These are phyloP conservation scores for Nebria salina DNA, from an alignment of 2,888 invertebrate species.

Conservation along the genomic window DNA sequence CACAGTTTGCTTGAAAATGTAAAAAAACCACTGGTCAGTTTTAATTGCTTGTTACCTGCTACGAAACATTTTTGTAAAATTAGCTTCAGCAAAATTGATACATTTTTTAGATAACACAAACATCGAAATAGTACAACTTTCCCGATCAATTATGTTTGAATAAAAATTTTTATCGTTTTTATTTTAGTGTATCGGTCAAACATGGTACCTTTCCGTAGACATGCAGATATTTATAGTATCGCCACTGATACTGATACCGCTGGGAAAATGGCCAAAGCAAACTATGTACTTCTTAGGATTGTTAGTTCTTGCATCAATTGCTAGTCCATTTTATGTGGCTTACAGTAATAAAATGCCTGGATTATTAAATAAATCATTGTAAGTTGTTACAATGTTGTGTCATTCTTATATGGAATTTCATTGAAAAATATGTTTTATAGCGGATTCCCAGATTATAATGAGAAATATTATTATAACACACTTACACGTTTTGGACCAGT, in stretches of 20 bases:
- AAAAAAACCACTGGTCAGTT: no score
- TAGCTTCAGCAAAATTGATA: no score
- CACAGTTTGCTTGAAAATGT: no score
- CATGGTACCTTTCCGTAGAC: conserved; percentile 70
- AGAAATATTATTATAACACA: conserved; percentile 29
- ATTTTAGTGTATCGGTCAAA: conserved; percentile 64
- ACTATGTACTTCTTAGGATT: conserved; percentile 48
- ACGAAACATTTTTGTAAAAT: no score
- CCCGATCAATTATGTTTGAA: no score
- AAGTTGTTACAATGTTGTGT: conserved; percentile 24
- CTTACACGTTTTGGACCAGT: conserved; percentile 31
- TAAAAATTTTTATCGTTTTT: not conserved
- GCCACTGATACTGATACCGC: conserved; percentile 65
- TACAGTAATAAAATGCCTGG: conserved; percentile 42
- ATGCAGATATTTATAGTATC: conserved; percentile 67
- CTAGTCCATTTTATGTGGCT: conserved; percentile 45
- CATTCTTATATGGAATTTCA: no score
- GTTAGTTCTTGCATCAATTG: conserved; percentile 49
- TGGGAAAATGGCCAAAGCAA: conserved; percentile 59
- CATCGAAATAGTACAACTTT: no score
- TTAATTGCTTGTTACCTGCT: no score
- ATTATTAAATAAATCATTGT: conserved; percentile 47
- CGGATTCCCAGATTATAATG: conserved; percentile 17
- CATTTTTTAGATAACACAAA: no score
- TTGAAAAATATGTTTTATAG: conserved; percentile 20